Conservation (phyloP, 2,888 invertebrate species). For the Archips xylosteana region DNA sequence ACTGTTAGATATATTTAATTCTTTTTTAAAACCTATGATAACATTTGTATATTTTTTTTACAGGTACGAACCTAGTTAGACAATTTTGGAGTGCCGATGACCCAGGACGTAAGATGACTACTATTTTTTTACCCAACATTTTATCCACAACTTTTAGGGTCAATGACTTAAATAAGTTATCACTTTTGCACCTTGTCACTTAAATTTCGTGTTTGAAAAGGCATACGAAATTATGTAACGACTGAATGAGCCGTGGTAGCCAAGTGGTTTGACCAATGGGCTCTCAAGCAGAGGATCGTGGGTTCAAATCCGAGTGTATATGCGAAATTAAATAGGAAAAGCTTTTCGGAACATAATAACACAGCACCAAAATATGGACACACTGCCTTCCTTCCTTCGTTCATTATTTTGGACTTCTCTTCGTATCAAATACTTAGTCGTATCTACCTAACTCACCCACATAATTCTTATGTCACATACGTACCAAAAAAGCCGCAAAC, state of each 20-base stretch:
- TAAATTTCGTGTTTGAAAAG: too few relatives aligned
- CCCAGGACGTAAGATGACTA: not conserved
- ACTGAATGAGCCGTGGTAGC: too few relatives aligned
- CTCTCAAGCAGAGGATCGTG: too few relatives aligned
- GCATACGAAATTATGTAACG: too few relatives aligned
- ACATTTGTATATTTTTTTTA: constrained; percentile 5
- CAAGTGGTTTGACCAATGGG: too few relatives aligned
- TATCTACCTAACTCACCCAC: constrained; percentile 43
- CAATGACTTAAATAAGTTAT: too few relatives aligned
- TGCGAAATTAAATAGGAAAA: too few relatives aligned
- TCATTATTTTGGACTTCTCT: not conserved
- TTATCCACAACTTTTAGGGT: too few relatives aligned
- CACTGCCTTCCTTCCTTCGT: not conserved
- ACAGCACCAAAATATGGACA: not conserved
- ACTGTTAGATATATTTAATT: too few relatives aligned
- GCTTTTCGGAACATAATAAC: not conserved
- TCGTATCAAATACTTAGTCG: not conserved
- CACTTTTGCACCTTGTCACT: too few relatives aligned
- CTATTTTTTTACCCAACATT: too few relatives aligned
- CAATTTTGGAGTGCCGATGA: not conserved
- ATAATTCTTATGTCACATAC: constrained; percentile 56
- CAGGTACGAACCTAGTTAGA: constrained; percentile 30
- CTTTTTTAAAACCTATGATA: not conserved
- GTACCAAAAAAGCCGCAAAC: constrained; percentile 61
- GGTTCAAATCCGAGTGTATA: too few relatives aligned